Evolutionary conservation across 2,113 vertebrate genomes (phyloP).

Genomic region (Mirounga angustirostris): DNA sequence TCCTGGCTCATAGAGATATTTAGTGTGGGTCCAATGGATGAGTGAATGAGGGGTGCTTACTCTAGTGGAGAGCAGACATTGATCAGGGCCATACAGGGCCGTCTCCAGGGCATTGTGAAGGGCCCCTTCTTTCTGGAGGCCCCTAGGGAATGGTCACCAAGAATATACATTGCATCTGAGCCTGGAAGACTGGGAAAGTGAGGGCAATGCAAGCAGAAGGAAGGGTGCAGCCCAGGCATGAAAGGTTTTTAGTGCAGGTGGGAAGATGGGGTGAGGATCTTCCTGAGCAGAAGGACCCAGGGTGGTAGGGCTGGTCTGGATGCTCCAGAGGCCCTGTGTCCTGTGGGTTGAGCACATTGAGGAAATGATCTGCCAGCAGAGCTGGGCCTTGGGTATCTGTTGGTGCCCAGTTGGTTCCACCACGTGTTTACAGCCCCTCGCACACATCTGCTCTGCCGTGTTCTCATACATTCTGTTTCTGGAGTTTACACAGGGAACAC

Average conservation of each 20-base stretch:
- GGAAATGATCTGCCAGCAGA: neutral
- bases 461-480: neutral
- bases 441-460: neutral
- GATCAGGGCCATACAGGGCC: neutral
- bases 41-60: neutral
- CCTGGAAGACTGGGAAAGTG: neutral
- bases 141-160: neutral
- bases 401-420: fast-evolving
- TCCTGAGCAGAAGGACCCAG: too few relatives aligned
- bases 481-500: neutral
- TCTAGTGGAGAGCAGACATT: neutral
- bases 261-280: neutral
- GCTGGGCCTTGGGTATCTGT: too few relatives aligned
- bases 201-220: neutral
- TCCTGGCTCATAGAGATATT: neutral
- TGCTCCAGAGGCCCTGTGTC: neutral
- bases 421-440: fast-evolving
- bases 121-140: neutral
- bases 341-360: neutral
- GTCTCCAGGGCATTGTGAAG: neutral
- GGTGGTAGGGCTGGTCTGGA: neutral
- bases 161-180: fast-evolving
- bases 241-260: neutral
- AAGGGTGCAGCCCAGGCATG: too few relatives aligned
- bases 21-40: neutral